Evolutionary conservation across 2,113 vertebrate genomes (phyloP), one percentile per base, ranked within the genome.

Genomic region (Trinectes maculatus): DNA sequence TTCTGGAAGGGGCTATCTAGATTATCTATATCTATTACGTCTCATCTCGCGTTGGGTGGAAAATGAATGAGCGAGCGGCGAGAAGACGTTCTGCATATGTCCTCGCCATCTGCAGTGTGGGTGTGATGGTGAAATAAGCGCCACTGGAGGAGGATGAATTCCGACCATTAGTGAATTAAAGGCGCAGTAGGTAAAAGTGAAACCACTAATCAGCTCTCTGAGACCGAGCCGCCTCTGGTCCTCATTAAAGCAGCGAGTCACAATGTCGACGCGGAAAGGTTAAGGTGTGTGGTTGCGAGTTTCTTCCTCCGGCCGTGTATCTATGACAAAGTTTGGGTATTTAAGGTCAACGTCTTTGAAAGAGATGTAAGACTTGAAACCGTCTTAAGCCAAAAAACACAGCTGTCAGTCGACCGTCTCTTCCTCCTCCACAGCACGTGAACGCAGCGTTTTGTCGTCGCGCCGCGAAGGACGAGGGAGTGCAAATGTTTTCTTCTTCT

Each of bases 191-290:
- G 54, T 51, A 22, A 44, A 64, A 43, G 24, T 43, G 62, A 66
- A 76, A 51, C 29, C 8, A 15, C 48, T 75, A 62, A 79, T 84
- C 60, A 67, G 49, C 55, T 60, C 29, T 47, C 6, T 54, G 56
- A 21, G 68, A 58, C n/a, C 5, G 11, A 48, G 42, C 18, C 44
- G 65, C 61, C 36, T 49, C 42, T 8, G 49, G 18, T 57, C 66
- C 70, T 70, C 64, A 76, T 77, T 83, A 78, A 46, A 69, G 48
- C 53, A 46, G 48, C 2, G 1, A 71, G 72, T 71, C 60, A 37
- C 48, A 31, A 16, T 44, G 39, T 51, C 58, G 42, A 49, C 43
- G 44, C 43, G 59, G 60, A 71, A 15, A 64, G 19, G 33, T 57
- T 24, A 52, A n/a, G 39, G 37, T 36, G 29, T 51, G 63, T 42